Evolutionary conservation across 2,797 vertebrate species (phyloP).

Genomic region (Lithobates sylvaticus): DNA sequence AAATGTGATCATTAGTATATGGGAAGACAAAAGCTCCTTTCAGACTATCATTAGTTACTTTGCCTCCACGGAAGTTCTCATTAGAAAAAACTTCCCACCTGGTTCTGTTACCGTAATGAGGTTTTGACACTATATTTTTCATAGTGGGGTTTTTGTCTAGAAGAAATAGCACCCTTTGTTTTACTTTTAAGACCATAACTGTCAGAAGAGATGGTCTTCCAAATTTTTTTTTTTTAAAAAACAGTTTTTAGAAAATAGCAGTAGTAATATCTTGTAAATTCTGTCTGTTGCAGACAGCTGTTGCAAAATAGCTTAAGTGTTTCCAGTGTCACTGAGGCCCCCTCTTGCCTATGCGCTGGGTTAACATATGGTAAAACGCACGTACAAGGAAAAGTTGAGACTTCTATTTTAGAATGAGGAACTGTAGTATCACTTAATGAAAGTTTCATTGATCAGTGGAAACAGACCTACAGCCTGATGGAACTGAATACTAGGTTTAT

Average conservation of each 20-base stretch:
- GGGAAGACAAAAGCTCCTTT: constrained; percentile 83
- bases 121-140: constrained; percentile 73
- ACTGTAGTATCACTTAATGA: no score
- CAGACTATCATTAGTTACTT: constrained; percentile 85
- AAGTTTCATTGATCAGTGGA: no score
- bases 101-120: constrained; percentile 86
- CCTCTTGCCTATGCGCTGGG: no score
- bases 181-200: constrained; percentile 3
- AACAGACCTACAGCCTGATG: no score
- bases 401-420: no score
- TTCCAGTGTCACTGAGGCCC: no score
- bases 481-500: no score
- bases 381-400: no score
- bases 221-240: background rate
- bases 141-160: constrained; percentile 41
- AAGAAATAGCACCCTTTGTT: constrained; percentile 20
- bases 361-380: no score
- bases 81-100: constrained; percentile 85
- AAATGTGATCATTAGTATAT: constrained; percentile 85
- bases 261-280: background rate
- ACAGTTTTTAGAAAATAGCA: no score
- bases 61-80: constrained; percentile 85
- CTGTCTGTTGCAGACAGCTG: no score
- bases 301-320: no score
- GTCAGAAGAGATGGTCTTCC: background rate